Evolutionary conservation across 2,888 invertebrate species (phyloP).

Genomic region (Miltochrista miniata): DNA sequence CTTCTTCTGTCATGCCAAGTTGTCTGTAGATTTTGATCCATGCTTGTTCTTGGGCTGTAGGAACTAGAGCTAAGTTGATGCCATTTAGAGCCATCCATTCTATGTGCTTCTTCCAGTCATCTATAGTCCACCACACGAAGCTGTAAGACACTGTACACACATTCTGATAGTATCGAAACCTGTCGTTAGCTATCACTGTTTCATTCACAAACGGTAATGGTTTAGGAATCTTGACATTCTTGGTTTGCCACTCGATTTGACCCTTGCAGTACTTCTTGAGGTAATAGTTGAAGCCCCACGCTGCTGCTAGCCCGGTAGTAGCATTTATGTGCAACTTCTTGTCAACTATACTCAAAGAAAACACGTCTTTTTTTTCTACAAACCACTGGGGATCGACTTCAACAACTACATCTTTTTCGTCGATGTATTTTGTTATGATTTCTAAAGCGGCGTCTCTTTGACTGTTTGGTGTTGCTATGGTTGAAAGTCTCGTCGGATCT

Average conservation of each 20-base stretch:
- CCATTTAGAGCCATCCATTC: constrained; percentile 99
- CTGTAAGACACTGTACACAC: constrained; percentile 94
- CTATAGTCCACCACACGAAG: constrained; percentile 95
- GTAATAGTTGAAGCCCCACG: constrained; percentile 94
- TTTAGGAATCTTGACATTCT: constrained; percentile 84
- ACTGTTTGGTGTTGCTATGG: constrained; percentile 40
- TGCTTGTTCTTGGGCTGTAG: constrained; percentile 94
- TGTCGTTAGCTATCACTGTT: constrained; percentile 85
- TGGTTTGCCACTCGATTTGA: constrained; percentile 94
- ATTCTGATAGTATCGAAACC: constrained; percentile 97
- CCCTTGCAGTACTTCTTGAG: constrained; percentile 91
- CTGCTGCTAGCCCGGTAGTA: constrained; percentile 91
- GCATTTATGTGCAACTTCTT: constrained; percentile 70
- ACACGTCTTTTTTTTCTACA: constrained; percentile 64
- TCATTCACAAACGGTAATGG: constrained; percentile 83
- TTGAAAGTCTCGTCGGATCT: constrained; percentile 33
- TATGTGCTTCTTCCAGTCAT: constrained; percentile 92
- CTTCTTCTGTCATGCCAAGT: constrained; percentile 88
- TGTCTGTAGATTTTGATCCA: constrained; percentile 91
- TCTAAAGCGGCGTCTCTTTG: constrained; percentile 54
- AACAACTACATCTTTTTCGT: constrained; percentile 38
- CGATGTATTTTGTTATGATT: constrained; percentile 52
- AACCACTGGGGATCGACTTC: constrained; percentile 60
- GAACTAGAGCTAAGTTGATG: constrained; percentile 94
- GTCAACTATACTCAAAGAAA: constrained; percentile 50